A percentile compares a stretch with the other conserved stretches of the same genome.
These are phyloP conservation scores for Burhinus bistriatus DNA, from an alignment of 2,113 vertebrate genomes.

Conservation along the genomic window DNA sequence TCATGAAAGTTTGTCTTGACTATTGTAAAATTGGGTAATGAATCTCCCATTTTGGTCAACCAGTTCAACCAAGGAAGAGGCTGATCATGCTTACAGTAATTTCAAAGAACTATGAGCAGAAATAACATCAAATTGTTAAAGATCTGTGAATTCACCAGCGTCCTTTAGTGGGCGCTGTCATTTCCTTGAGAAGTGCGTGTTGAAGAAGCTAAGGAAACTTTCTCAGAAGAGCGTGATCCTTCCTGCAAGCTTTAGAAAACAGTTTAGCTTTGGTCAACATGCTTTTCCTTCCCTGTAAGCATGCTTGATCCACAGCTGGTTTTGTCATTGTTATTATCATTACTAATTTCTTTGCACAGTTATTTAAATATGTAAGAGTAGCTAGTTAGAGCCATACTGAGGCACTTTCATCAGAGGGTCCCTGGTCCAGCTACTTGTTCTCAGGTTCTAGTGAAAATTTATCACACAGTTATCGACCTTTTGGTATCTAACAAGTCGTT, in stretches of 20 bases:
- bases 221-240: background rate
- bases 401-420: background rate
- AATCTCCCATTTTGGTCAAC: background rate
- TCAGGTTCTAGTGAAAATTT: background rate
- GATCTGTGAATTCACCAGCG: accelerated
- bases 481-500: background rate
- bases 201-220: background rate
- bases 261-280: background rate
- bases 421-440: background rate
- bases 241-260: background rate
- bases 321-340: background rate
- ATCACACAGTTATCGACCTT: background rate
- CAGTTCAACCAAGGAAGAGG: background rate
- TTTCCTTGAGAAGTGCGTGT: background rate
- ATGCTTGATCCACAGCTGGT: background rate
- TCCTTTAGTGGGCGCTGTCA: background rate
- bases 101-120: background rate
- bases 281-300: background rate
- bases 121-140: background rate
- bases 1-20: background rate
- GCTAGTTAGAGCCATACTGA: background rate
- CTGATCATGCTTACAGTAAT: background rate
- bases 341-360: background rate
- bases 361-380: background rate
- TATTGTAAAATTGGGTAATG: background rate